Conservation (phyloP, 1,140 invertebrate species). For the Nasonia giraulti region DNA sequence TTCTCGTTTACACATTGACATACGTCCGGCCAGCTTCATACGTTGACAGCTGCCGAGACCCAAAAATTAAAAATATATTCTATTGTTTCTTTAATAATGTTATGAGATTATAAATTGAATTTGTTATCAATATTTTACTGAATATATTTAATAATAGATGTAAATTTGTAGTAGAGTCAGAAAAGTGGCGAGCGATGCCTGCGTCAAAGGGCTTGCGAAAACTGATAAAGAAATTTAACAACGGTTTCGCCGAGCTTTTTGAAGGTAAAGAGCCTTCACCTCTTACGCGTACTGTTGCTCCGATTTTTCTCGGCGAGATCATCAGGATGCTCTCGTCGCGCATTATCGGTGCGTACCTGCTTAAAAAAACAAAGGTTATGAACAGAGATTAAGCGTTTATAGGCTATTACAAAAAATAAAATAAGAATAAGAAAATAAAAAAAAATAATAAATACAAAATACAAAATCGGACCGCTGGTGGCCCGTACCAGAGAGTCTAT, state of each 20-base stretch:
- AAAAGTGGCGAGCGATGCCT: constrained; percentile 10
- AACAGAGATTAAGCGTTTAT: constrained; percentile 46
- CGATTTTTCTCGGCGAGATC: constrained; percentile 46
- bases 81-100: constrained; percentile 33
- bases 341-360: background rate
- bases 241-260: constrained; percentile 28
- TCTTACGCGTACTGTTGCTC: background rate
- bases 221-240: constrained; percentile 24
- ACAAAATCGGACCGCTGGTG: constrained; percentile 59
- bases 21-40: constrained; percentile 19
- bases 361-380: constrained; percentile 14
- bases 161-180: background rate
- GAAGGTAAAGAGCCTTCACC: constrained; percentile 36
- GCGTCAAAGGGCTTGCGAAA: background rate
- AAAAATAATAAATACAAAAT: constrained; percentile 49
- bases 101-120: constrained; percentile 15
- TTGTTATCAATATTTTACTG: constrained; percentile 35
- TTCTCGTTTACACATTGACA: constrained; percentile 7
- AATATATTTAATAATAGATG: constrained; percentile 25
- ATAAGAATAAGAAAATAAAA: constrained; percentile 11
- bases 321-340: constrained; percentile 49
- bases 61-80: constrained; percentile 41
- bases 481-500: constrained; percentile 55
- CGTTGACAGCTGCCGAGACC: constrained; percentile 11
- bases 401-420: constrained; percentile 39